A percentile compares a stretch with the other conserved stretches of the same genome.
phyloP scores from a whole-genome alignment of 2,888 invertebrate genomes.

The Pedicia rivosa region DNA sequence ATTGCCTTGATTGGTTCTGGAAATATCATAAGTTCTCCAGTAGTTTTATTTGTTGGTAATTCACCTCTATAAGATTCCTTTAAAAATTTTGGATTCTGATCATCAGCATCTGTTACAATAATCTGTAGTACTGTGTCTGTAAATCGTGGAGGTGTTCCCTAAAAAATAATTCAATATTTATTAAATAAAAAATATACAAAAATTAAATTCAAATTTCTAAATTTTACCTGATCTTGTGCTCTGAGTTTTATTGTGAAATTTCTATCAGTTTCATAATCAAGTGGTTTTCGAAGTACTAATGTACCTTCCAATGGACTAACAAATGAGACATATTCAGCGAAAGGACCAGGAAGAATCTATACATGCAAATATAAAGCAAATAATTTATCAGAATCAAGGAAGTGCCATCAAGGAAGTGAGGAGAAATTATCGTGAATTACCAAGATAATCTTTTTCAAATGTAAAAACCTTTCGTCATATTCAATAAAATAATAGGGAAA shows the following conservation, averaged over 20 bases:
- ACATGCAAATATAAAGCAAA: too few species aligned
- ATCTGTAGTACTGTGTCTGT: conserved; percentile 61
- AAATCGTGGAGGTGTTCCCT: conserved; percentile 59
- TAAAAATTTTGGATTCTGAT: conserved; percentile 74
- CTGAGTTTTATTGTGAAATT: conserved; percentile 62
- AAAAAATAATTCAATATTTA: too few species aligned
- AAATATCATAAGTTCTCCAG: conserved; percentile 41
- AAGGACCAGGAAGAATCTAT: conserved; percentile 57
- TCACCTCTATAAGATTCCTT: conserved; percentile 58
- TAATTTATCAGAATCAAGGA: too few species aligned
- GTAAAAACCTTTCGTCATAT: too few species aligned
- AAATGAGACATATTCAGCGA: conserved; percentile 68
- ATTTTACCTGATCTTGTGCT: conserved; percentile 68
- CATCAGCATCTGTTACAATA: conserved; percentile 74
- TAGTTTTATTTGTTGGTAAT: conserved; percentile 40
- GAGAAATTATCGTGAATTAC: too few species aligned
- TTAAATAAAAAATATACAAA: too few species aligned
- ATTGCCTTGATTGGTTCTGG: conserved; percentile 60
- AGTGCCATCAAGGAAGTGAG: too few species aligned
- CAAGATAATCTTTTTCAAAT: too few species aligned
- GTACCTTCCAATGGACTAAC: conserved; percentile 75
- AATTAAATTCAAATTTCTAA: too few species aligned
- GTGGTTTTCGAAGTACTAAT: conserved; percentile 56
- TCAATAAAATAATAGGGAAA: too few species aligned
- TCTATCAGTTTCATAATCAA: conserved; percentile 68